phyloP scores from a whole-genome alignment of 2,797 vertebrate genomes.

The Neopelma chrysocephalum region DNA sequence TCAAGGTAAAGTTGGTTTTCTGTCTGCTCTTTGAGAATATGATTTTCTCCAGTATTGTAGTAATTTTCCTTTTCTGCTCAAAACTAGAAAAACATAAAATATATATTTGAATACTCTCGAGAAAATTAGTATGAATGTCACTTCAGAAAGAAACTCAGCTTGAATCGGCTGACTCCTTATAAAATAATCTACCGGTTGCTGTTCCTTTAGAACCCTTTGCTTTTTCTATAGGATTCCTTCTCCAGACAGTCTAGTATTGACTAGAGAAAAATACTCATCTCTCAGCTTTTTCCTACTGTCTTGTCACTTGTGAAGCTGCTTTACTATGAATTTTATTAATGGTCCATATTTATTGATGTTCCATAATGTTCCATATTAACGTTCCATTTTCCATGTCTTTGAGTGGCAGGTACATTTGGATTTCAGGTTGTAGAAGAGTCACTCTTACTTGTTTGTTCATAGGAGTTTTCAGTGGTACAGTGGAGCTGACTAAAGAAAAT shows the following conservation, averaged over 20 bases:
- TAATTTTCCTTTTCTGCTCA: neutral
- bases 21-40: neutral
- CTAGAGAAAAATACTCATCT: neutral
- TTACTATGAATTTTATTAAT: neutral
- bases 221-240: neutral
- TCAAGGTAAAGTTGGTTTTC: neutral
- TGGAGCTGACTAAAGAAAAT: neutral
- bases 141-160: neutral
- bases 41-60: accelerated
- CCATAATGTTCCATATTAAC: neutral
- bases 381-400: neutral
- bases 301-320: neutral
- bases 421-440: neutral
- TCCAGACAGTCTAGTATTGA: neutral
- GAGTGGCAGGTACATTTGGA: neutral
- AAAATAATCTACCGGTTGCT: neutral
- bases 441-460: neutral
- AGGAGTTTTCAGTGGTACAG: neutral
- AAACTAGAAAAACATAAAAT: neutral
- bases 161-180: neutral
- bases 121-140: neutral
- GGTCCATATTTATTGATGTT: neutral
- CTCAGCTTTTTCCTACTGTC: neutral
- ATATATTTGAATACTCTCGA: neutral
- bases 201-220: neutral